Percentiles rank a stretch among this genome's conserved stretches.
Conservation (phyloP, 2,113 vertebrate species). For the Forbesichthys agassizii region DNA sequence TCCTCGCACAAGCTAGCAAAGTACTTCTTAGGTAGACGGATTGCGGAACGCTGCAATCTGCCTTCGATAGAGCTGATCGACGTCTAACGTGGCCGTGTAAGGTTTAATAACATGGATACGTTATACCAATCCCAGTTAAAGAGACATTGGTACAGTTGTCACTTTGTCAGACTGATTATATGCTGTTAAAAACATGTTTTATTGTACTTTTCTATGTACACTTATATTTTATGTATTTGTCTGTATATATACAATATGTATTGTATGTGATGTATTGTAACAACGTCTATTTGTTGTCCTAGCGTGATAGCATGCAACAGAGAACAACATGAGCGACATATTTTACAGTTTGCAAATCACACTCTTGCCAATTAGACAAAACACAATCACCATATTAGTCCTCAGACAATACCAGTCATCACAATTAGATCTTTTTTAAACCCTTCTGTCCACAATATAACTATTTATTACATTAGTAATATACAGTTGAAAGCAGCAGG, state of each 20-base stretch:
- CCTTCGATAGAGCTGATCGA: neutral
- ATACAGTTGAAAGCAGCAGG: conserved; percentile 54
- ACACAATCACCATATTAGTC: conserved; percentile 75
- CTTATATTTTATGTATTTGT: no score
- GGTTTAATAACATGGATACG: no score
- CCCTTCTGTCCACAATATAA: conserved; percentile 41
- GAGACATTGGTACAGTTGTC: no score
- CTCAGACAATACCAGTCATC: conserved; percentile 53
- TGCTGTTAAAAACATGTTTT: no score
- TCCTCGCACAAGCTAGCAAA: conserved; percentile 27
- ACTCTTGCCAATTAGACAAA: conserved; percentile 71
- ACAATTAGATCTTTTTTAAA: conserved; percentile 60
- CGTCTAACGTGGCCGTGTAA: neutral
- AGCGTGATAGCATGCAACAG: conserved; percentile 17
- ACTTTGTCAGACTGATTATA: no score
- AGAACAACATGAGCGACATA: conserved; percentile 34
- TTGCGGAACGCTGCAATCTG: neutral
- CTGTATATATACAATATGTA: no score
- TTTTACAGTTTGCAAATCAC: conserved; percentile 70
- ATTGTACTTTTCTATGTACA: no score
- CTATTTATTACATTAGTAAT: conserved; percentile 59
- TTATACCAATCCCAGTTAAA: no score
- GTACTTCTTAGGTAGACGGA: conserved; percentile 22
- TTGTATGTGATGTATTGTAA: no score
- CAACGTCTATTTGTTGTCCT: conserved; percentile 5